These are phyloP conservation scores for Trachelus troglodyta DNA, from an alignment of 2,888 invertebrate species.

Conservation along the genomic window DNA sequence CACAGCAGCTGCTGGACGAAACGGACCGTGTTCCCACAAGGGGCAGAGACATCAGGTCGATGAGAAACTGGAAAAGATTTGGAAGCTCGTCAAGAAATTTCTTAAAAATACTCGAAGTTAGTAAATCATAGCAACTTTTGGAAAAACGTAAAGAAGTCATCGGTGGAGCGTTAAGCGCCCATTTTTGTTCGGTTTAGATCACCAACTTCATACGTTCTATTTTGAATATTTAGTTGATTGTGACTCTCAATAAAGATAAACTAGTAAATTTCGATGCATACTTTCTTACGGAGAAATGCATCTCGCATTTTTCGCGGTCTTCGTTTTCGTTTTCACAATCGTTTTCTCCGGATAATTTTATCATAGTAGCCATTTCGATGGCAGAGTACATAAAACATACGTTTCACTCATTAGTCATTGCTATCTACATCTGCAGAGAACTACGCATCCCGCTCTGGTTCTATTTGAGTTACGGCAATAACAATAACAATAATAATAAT, in stretches of 20 bases:
- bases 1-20: not conserved
- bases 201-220: too few relatives aligned
- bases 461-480: not conserved
- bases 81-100: not conserved
- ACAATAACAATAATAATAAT: conserved; percentile 21
- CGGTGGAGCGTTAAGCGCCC: too few relatives aligned
- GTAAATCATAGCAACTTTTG: not conserved
- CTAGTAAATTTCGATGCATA: too few relatives aligned
- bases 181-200: too few relatives aligned
- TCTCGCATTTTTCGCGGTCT: not conserved
- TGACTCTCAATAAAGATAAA: too few relatives aligned
- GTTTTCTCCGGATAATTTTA: too few relatives aligned
- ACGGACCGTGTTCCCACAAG: not conserved
- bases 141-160: not conserved
- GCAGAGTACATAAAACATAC: not conserved
- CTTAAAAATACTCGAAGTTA: not conserved
- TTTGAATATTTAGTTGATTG: too few relatives aligned
- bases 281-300: too few relatives aligned
- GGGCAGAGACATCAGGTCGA: not conserved
- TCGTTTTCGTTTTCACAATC: too few relatives aligned
- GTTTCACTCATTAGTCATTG: not conserved
- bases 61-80: not conserved
- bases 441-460: not conserved
- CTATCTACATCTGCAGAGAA: not conserved
- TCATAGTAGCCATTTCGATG: too few relatives aligned